Evolutionary conservation across 2,888 invertebrate species (phyloP).

Genomic region (Noctua janthe): DNA sequence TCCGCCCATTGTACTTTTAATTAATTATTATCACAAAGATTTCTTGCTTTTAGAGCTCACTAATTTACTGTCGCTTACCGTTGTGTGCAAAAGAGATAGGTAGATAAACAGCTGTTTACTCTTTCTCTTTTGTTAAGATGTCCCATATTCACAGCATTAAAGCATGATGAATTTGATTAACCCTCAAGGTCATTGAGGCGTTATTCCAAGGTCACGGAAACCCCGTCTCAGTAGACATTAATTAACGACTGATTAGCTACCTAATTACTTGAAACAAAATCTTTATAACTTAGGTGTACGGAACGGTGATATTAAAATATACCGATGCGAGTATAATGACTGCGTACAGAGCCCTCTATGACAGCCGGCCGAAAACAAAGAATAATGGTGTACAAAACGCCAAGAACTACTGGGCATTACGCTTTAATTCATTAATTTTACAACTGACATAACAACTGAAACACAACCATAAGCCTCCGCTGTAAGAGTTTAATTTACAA

Average conservation of each 20-base stretch:
- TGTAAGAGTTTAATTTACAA: slow-evolving; percentile 56
- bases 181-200: background rate
- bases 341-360: slow-evolving; percentile 73
- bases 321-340: slow-evolving; percentile 2
- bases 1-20: slow-evolving; percentile 57
- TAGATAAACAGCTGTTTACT: background rate
- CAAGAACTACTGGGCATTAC: slow-evolving; percentile 85
- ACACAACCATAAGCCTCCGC: slow-evolving; percentile 48
- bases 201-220: slow-evolving; percentile 13
- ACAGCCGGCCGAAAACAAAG: slow-evolving; percentile 77
- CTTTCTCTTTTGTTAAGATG: background rate
- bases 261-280: slow-evolving; percentile 32
- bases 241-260: slow-evolving; percentile 9
- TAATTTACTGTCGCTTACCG: slow-evolving; percentile 16
- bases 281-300: background rate
- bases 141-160: background rate
- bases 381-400: slow-evolving; percentile 85
- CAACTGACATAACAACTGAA: slow-evolving; percentile 67
- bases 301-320: background rate
- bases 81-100: slow-evolving; percentile 1
- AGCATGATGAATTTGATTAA: slow-evolving; percentile 42
- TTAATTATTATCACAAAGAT: slow-evolving; percentile 62
- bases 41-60: slow-evolving; percentile 33
- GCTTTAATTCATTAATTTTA: slow-evolving; percentile 89
- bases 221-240: slow-evolving; percentile 12